Evolutionary conservation across 2,888 invertebrate genomes (phyloP).

Genomic region (Aspidiotus rigidus): DNA sequence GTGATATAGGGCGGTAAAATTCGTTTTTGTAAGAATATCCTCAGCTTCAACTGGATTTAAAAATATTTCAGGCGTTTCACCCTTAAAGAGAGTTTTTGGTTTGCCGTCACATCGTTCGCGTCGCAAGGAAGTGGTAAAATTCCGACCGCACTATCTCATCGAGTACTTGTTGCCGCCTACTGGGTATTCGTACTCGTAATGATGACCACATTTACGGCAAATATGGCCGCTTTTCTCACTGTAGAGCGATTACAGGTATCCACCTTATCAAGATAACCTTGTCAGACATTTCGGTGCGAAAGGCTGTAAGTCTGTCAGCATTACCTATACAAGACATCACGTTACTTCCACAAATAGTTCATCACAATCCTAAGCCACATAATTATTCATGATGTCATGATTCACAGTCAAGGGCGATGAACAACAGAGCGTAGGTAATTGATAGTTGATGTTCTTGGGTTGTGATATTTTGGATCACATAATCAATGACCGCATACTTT

Average conservation of each 20-base stretch:
- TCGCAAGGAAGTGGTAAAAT: constrained; percentile 57
- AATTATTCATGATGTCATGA: too few relatives aligned
- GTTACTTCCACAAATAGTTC: too few relatives aligned
- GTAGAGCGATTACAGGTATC: constrained; percentile 64
- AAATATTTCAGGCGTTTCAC: constrained; percentile 62
- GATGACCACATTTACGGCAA: constrained; percentile 94
- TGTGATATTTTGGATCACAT: too few relatives aligned
- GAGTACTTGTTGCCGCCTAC: constrained; percentile 86
- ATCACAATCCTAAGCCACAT: too few relatives aligned
- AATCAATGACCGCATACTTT: too few relatives aligned
- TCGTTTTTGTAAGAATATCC: background rate
- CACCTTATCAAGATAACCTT: too few relatives aligned
- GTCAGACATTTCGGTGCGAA: too few relatives aligned
- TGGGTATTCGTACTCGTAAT: constrained; percentile 93
- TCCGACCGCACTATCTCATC: constrained; percentile 70
- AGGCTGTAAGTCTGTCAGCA: too few relatives aligned
- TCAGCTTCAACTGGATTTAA: background rate
- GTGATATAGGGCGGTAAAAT: background rate
- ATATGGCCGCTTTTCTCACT: constrained; percentile 86
- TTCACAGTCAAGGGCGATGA: too few relatives aligned
- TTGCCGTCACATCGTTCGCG: constrained; percentile 83
- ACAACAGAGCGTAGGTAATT: too few relatives aligned
- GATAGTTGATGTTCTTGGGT: too few relatives aligned
- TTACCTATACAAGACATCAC: too few relatives aligned
- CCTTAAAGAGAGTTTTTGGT: constrained; percentile 87